Conservation (phyloP, 2,797 vertebrate genomes). For the Scolopax bukidnonensis region DNA sequence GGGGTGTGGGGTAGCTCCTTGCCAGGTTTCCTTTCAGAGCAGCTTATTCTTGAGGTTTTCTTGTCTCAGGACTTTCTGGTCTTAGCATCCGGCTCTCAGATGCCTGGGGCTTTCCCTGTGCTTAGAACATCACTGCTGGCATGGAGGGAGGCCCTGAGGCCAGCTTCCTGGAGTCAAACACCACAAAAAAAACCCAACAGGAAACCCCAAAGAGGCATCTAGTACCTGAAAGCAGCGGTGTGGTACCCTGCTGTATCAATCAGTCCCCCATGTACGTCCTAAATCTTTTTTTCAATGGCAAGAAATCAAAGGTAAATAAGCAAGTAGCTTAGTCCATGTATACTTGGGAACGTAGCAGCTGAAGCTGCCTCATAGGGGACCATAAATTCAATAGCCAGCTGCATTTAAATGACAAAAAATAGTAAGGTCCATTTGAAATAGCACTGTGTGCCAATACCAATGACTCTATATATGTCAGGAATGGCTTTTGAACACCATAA, state of each 20-base stretch:
- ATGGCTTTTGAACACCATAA: not conserved
- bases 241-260: not conserved
- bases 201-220: not conserved
- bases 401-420: not conserved
- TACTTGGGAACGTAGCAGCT: not conserved
- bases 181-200: fast-evolving
- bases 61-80: not conserved
- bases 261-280: fast-evolving
- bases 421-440: not conserved
- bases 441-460: not conserved
- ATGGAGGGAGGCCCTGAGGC: not conserved
- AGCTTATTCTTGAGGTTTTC: not conserved
- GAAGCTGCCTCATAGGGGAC: not conserved
- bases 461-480: not conserved
- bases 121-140: not conserved
- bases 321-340: not conserved
- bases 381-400: not conserved
- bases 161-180: not conserved
- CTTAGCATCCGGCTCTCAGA: not conserved
- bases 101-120: not conserved
- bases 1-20: not conserved
- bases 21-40: not conserved
- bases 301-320: not conserved
- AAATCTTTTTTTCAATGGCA: not conserved
- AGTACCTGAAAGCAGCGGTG: not conserved